phyloP scores from a whole-genome alignment of 2,888 invertebrate genomes.

The Drosophila setosimentum region DNA sequence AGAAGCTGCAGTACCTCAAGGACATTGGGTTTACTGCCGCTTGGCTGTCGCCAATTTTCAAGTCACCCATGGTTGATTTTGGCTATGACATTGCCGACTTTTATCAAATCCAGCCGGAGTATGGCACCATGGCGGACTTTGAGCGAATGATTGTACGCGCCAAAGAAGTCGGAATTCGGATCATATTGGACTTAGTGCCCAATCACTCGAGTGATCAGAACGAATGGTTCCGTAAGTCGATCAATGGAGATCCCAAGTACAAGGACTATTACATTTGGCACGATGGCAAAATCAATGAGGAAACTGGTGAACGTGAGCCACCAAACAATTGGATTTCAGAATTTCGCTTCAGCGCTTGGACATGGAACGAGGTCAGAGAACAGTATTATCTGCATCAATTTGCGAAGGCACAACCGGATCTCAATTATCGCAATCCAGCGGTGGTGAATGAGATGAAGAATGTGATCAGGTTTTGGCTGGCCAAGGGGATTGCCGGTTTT shows the following conservation, averaged over 20 bases:
- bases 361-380: slow-evolving; percentile 86
- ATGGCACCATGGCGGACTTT: slow-evolving; percentile 91
- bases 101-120: slow-evolving; percentile 89
- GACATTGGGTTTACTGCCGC: slow-evolving; percentile 89
- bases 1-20: slow-evolving; percentile 88
- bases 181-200: slow-evolving; percentile 86
- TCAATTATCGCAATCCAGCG: slow-evolving; percentile 87
- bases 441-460: slow-evolving; percentile 87
- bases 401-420: slow-evolving; percentile 87
- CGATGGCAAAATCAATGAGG: slow-evolving; percentile 83
- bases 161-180: slow-evolving; percentile 86
- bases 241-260: slow-evolving; percentile 87
- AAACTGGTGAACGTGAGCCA: slow-evolving; percentile 82
- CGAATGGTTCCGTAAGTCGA: slow-evolving; percentile 93
- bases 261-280: slow-evolving; percentile 92
- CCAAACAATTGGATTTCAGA: slow-evolving; percentile 86
- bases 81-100: slow-evolving; percentile 92
- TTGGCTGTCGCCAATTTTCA: slow-evolving; percentile 91
- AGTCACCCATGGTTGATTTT: slow-evolving; percentile 91
- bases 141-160: slow-evolving; percentile 87
- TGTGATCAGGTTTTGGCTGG: slow-evolving; percentile 91
- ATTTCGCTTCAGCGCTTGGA: slow-evolving; percentile 89
- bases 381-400: slow-evolving; percentile 90
- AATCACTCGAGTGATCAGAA: slow-evolving; percentile 90
- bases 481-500: slow-evolving; percentile 92